phyloP scores from a whole-genome alignment of 2,888 invertebrate genomes.

The Ormyrus thymus region DNA sequence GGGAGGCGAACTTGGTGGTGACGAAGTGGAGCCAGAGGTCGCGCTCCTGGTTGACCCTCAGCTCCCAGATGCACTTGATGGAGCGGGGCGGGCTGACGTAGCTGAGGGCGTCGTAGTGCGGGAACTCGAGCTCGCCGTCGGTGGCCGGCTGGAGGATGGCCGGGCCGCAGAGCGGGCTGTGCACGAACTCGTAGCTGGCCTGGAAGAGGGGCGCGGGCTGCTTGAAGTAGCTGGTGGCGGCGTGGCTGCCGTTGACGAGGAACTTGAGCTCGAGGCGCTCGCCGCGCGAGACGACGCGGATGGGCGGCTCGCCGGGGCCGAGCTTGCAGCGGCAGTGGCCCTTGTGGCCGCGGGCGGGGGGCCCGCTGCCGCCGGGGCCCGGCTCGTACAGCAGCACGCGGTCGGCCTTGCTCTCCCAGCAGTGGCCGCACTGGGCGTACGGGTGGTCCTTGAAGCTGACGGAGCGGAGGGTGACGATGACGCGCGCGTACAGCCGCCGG shows the following conservation, averaged over 20 bases:
- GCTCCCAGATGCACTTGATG: conserved; percentile 86
- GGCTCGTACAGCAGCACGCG: conserved; percentile 87
- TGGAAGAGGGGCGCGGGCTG: conserved; percentile 89
- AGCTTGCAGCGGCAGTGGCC: conserved; percentile 83
- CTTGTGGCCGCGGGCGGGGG: conserved; percentile 60
- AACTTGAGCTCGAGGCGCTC: conserved; percentile 88
- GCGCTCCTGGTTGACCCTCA: conserved; percentile 87
- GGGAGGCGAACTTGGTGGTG: conserved; percentile 88
- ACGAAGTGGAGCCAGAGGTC: conserved; percentile 93
- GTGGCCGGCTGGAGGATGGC: conserved; percentile 86
- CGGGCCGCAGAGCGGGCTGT: conserved; percentile 91
- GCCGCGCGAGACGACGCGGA: conserved; percentile 85
- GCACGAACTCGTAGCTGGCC: conserved; percentile 91
- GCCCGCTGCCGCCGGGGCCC: conserved; percentile 43
- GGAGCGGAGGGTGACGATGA: conserved; percentile 85
- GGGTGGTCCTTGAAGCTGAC: conserved; percentile 84
- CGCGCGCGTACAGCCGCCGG: conserved; percentile 86
- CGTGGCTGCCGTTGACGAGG: conserved; percentile 89
- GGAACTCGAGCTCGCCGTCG: conserved; percentile 92
- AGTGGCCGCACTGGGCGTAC: conserved; percentile 84
- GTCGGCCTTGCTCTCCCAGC: conserved; percentile 90
- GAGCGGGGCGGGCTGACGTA: conserved; percentile 74
- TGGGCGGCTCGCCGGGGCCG: conserved; percentile 78
- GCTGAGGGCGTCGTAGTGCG: conserved; percentile 87
- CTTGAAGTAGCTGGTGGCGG: conserved; percentile 91